Conservation (phyloP, 1,140 invertebrate genomes). For the Brachionus manjavacas region DNA sequence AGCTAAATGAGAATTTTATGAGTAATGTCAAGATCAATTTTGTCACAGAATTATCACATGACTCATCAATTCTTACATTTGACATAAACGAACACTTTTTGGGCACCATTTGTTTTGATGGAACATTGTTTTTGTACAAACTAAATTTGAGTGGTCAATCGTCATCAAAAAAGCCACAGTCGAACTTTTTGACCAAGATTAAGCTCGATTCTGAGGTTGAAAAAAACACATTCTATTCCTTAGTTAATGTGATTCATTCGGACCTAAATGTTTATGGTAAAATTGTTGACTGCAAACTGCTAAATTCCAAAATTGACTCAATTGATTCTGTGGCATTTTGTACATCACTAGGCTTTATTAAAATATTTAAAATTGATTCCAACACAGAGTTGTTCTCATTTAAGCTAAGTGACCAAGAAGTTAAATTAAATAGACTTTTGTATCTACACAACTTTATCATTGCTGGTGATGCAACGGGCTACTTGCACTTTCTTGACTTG, state of each 20-base stretch:
- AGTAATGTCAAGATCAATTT: neutral
- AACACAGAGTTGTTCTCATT: slow-evolving; percentile 29
- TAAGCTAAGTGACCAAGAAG: neutral
- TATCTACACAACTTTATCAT: neutral
- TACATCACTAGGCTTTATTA: neutral
- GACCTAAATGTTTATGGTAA: neutral
- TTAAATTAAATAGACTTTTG: neutral
- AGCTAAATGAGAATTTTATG: neutral
- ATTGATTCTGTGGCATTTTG: slow-evolving; percentile 1
- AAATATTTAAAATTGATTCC: slow-evolving; percentile 30
- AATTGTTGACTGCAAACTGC: slow-evolving; percentile 6
- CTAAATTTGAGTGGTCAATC: neutral
- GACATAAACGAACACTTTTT: slow-evolving; percentile 11
- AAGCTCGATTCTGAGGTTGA: neutral
- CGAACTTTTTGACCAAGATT: neutral
- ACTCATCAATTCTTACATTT: slow-evolving; percentile 10
- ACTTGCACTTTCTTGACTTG: neutral
- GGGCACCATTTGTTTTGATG: neutral
- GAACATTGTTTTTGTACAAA: neutral
- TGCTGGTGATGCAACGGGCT: neutral
- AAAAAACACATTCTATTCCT: neutral
- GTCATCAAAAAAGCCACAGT: neutral
- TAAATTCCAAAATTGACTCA: neutral
- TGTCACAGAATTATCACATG: slow-evolving; percentile 6
- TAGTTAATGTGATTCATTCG: neutral